These are phyloP conservation scores for Benitochromis conjunctus DNA, from an alignment of 2,113 vertebrate genomes.

Conservation along the genomic window DNA sequence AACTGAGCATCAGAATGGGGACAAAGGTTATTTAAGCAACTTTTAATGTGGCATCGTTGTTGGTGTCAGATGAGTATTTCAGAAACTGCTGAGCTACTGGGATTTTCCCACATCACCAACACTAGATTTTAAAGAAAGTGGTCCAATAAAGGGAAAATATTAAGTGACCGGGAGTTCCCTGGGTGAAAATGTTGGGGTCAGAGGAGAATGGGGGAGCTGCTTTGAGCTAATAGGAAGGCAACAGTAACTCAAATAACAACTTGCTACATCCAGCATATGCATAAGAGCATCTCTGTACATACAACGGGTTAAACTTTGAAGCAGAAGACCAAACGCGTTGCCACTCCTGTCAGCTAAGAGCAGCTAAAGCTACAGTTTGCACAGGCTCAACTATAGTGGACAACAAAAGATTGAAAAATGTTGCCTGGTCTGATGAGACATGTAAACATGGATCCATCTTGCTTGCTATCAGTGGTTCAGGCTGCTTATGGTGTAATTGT, in stretches of 20 bases:
- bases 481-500: background rate
- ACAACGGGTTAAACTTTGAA: background rate
- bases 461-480: background rate
- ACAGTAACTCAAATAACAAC: background rate
- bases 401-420: background rate
- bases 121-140: background rate
- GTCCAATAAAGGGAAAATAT: background rate
- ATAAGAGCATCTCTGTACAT: background rate
- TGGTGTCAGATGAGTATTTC: background rate
- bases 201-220: rapidly evolving
- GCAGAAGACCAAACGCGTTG: rapidly evolving
- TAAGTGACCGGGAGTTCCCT: background rate
- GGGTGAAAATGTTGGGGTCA: background rate
- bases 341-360: background rate
- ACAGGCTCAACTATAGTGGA: background rate
- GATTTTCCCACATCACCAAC: background rate
- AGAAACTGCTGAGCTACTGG: background rate
- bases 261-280: background rate
- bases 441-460: background rate
- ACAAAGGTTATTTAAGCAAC: background rate
- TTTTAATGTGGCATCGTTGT: background rate
- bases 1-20: background rate
- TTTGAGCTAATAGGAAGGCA: background rate
- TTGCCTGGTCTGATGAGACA: background rate
- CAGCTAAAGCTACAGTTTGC: background rate